Evolutionary conservation across 2,113 vertebrate genomes (phyloP).

Genomic region (Trichomycterus rosablanca): DNA sequence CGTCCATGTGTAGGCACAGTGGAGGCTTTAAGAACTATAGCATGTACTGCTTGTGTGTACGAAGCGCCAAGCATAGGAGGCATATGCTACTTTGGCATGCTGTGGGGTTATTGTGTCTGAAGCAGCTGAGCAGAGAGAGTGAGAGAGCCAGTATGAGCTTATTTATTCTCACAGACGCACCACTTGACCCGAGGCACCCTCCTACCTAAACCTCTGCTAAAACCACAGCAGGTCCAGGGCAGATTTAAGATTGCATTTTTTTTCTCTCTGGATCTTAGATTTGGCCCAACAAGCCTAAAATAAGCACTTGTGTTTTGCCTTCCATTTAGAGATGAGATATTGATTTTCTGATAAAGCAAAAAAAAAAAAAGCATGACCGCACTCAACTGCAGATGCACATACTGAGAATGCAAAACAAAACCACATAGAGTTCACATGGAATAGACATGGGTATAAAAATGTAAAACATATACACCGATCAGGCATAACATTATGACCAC

Average conservation of each 20-base stretch:
- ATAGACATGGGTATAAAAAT: too few species aligned
- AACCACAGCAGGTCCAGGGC: not conserved
- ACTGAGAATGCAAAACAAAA: too few species aligned
- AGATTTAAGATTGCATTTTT: constrained; percentile 3
- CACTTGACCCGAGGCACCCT: constrained; percentile 11
- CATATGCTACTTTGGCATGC: constrained; percentile 23
- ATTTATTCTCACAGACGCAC: constrained; percentile 9
- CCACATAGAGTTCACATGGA: too few species aligned
- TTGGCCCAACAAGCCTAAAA: not conserved
- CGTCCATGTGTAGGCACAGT: too few species aligned
- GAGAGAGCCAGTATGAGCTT: constrained; percentile 9
- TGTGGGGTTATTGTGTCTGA: constrained; percentile 10
- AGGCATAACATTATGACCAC: too few species aligned
- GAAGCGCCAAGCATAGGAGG: not conserved
- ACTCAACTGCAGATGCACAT: too few species aligned
- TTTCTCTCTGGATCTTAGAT: constrained; percentile 2
- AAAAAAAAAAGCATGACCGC: too few species aligned
- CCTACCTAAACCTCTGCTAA: too few species aligned
- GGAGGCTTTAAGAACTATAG: not conserved
- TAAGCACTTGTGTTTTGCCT: not conserved
- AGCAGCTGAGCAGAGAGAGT: constrained; percentile 16
- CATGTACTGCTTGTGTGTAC: constrained; percentile 4
- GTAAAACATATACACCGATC: too few species aligned
- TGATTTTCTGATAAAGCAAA: not conserved
- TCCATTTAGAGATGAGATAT: not conserved